Evolutionary conservation across 2,888 invertebrate genomes (phyloP).

Genomic region (Agrilus biguttatus): DNA sequence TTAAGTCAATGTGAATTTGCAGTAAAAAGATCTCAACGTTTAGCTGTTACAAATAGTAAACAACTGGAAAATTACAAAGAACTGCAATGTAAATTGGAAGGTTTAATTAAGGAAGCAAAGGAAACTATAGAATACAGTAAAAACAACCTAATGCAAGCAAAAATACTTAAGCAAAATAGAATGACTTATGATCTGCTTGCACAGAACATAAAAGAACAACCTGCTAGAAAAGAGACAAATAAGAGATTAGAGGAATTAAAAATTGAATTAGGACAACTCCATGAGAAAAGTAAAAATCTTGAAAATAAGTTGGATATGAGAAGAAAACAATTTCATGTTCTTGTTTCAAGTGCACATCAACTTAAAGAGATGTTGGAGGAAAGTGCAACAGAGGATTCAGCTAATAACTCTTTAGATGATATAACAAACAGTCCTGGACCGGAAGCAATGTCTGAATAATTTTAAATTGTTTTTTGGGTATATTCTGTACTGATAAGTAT

Average conservation of each 20-base stretch:
- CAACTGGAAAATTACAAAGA: slow-evolving; percentile 72
- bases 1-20: slow-evolving; percentile 80
- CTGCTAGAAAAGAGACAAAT: slow-evolving; percentile 71
- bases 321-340: slow-evolving; percentile 78
- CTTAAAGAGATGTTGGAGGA: slow-evolving; percentile 68
- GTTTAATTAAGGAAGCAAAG: slow-evolving; percentile 66
- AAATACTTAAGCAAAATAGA: slow-evolving; percentile 75
- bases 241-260: slow-evolving; percentile 53
- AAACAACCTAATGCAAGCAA: slow-evolving; percentile 64
- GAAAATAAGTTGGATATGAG: slow-evolving; percentile 67
- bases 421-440: slow-evolving; percentile 26
- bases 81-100: slow-evolving; percentile 61
- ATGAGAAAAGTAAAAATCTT: slow-evolving; percentile 55
- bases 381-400: slow-evolving; percentile 38
- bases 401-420: slow-evolving; percentile 36
- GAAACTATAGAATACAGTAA: slow-evolving; percentile 71
- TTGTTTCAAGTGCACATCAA: slow-evolving; percentile 77
- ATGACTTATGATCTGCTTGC: slow-evolving; percentile 89
- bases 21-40: slow-evolving; percentile 66
- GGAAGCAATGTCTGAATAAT: slow-evolving; percentile 28
- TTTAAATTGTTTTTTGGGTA: slow-evolving; percentile 1
- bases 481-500: neutral
- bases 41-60: slow-evolving; percentile 67
- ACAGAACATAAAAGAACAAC: slow-evolving; percentile 79
- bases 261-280: slow-evolving; percentile 55